Conservation (phyloP, 2,888 invertebrate species). For the Eristalis tenax region DNA sequence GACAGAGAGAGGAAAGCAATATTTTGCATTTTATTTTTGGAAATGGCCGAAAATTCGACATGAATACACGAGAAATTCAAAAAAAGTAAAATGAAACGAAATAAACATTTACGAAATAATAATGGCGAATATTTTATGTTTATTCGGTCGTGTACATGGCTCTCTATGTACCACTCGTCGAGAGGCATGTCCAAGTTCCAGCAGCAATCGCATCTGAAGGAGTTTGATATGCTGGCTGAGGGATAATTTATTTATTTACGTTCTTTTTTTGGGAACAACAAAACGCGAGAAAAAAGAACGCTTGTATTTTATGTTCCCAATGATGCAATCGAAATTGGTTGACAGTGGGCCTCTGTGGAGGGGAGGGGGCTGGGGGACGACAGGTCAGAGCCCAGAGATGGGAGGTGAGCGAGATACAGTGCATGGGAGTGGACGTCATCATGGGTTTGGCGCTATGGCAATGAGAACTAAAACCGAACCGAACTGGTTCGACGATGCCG, state of each 20-base stretch:
- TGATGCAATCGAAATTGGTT: slow-evolving; percentile 64
- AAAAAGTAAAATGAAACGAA: slow-evolving; percentile 21
- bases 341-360: slow-evolving; percentile 4
- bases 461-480: slow-evolving; percentile 11
- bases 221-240: slow-evolving; percentile 32
- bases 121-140: slow-evolving; percentile 69
- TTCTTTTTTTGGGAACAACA: slow-evolving; percentile 35
- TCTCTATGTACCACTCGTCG: background rate
- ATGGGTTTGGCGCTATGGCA: slow-evolving; percentile 51
- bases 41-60: slow-evolving; percentile 26
- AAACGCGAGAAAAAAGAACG: background rate
- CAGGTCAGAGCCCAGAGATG: background rate
- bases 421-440: slow-evolving; percentile 46
- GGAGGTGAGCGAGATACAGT: background rate
- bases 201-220: background rate
- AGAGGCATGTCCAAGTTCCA: background rate
- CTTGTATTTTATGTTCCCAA: slow-evolving; percentile 27
- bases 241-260: slow-evolving; percentile 42
- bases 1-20: slow-evolving; percentile 26
- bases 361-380: background rate
- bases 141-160: slow-evolving; percentile 23
- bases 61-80: slow-evolving; percentile 35
- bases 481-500: too few relatives aligned
- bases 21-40: slow-evolving; percentile 30
- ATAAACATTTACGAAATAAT: slow-evolving; percentile 63